Evolutionary conservation across 2,888 invertebrate species (phyloP), one percentile per base, ranked within the genome.

Genomic region (Cynaeus angustus): DNA sequence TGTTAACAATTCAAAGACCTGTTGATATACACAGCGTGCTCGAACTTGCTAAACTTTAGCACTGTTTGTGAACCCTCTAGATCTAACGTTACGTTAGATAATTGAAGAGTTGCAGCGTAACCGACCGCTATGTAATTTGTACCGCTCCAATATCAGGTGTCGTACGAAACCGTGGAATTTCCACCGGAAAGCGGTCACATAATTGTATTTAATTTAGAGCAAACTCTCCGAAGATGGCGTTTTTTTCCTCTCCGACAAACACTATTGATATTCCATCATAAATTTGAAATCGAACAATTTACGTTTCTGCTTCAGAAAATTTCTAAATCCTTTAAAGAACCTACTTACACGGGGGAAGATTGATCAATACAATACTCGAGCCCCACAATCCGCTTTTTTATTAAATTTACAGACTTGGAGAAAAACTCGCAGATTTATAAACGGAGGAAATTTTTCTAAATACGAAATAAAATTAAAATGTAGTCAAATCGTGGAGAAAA

Each of bases 71-170:
- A n/a, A n/a, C n/a, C n/a, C n/a, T n/a, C n/a, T n/a, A n/a, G 55
- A 37, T 46, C 30, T 28, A 59, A 13, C 58, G 58, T 59, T 59
- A 45, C 58, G 45, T 45, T 28, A 53, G 53, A 41, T 59, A 59
- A 59, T 59, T 59, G 59, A 33, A 59, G 45, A 46, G 38, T 16
- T 59, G 14, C 33, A 46, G 59, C 59, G 46, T 45, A 46, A 59
- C 59, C 14, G 46, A 28, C 59, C 59, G 59, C 59, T 59, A 59
- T 59, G 59, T 30, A 59, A 59, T 59, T 46, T 59, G 13, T 43
- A 41, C 59, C 59, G 59, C 46, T 59, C 45, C 26, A 45, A 9
- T 12, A 14, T 12, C n/a, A 14, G 33, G 59, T 59, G 59, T 59
- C 59, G 14, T 10, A 59, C 45, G 46, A 46, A 48, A 59, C 59